Conservation (phyloP, 1,140 invertebrate species). For the Camponotus vicinus region DNA sequence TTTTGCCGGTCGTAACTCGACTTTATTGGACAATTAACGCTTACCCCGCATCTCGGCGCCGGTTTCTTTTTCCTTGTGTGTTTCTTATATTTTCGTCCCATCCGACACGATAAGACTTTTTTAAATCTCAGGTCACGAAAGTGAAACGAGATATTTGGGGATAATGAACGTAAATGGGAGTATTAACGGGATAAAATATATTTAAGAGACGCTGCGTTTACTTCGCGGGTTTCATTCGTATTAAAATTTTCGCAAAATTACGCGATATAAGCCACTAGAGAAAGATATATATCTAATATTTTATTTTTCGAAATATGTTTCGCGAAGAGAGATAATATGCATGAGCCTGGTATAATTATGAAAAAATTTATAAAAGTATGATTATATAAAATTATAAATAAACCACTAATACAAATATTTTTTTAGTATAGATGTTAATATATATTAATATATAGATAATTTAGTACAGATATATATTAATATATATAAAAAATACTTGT, state of each 20-base stretch:
- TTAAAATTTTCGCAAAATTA: constrained; percentile 66
- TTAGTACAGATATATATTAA: no score
- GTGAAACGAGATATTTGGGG: constrained; percentile 85
- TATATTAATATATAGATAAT: no score
- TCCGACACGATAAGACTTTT: constrained; percentile 79
- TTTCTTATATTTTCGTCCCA: constrained; percentile 53
- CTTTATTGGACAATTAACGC: constrained; percentile 86
- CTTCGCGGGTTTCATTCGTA: constrained; percentile 66
- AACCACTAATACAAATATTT: no score
- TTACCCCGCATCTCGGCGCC: constrained; percentile 68
- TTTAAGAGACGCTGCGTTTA: constrained; percentile 80
- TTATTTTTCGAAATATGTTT: neutral
- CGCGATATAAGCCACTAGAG: constrained; percentile 17
- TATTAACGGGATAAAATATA: constrained; percentile 85
- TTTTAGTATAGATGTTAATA: no score
- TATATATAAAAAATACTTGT: no score
- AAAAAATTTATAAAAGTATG: neutral
- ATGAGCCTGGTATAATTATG: neutral
- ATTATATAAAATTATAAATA: neutral
- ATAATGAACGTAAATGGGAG: constrained; percentile 85
- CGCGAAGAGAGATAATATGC: neutral
- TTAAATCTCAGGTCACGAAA: constrained; percentile 80
- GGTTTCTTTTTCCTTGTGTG: constrained; percentile 48
- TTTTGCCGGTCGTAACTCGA: constrained; percentile 82
- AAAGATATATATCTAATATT: neutral